Conservation (phyloP, 2,797 vertebrate genomes). For the Numenius phaeopus region DNA sequence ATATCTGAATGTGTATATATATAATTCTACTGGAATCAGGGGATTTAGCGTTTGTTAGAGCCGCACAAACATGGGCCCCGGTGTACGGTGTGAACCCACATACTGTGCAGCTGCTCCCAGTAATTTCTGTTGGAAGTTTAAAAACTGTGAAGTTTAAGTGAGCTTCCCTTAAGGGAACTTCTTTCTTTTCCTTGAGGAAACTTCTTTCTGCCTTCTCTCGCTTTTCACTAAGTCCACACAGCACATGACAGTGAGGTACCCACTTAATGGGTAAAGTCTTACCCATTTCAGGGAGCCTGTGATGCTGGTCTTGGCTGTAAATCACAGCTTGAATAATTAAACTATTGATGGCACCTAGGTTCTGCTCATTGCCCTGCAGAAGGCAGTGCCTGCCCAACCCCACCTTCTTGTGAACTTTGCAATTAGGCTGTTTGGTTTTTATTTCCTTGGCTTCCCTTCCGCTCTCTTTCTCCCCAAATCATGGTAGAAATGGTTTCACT, state of each 20-base stretch:
- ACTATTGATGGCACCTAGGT: accelerated
- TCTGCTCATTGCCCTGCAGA: background rate
- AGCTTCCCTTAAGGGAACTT: background rate
- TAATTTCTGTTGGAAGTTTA: background rate
- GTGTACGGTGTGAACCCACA: background rate
- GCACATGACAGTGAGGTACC: background rate
- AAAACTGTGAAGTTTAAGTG: background rate
- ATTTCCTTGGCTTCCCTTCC: background rate
- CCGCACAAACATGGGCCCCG: background rate
- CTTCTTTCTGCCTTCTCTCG: background rate
- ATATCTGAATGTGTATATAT: background rate
- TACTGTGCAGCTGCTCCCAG: background rate
- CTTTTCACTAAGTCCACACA: background rate
- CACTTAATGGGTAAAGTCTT: background rate
- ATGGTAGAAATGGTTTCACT: background rate
- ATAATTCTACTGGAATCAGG: background rate
- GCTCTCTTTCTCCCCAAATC: background rate
- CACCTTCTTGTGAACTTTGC: background rate
- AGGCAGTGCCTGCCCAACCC: background rate
- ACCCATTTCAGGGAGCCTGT: background rate
- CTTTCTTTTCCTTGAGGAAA: background rate
- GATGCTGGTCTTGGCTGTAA: background rate
- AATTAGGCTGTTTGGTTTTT: background rate
- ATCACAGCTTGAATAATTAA: background rate
- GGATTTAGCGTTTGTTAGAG: background rate